phyloP scores from a whole-genome alignment of 2,113 vertebrate species.

The Leuciscus idus region DNA sequence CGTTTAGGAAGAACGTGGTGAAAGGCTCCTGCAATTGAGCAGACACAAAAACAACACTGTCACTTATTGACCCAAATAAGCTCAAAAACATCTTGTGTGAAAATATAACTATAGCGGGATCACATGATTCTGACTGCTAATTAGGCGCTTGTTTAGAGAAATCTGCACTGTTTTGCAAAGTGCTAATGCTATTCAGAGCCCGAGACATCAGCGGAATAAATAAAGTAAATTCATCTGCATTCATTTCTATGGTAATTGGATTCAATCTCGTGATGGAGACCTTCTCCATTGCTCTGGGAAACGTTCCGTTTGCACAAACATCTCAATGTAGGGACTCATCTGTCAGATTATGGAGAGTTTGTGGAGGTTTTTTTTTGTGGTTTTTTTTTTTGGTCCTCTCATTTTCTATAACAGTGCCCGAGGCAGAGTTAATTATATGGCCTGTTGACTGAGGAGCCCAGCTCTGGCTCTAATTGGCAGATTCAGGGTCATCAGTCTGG shows the following conservation, averaged over 20 bases:
- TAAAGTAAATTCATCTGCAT: slow-evolving; percentile 41
- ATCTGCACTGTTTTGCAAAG: slow-evolving; percentile 29
- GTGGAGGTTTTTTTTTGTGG: slow-evolving; percentile 1
- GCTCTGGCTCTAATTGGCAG: slow-evolving; percentile 74
- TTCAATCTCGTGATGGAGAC: slow-evolving; percentile 48
- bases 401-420: slow-evolving; percentile 64
- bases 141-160: slow-evolving; percentile 53
- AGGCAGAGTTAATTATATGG: slow-evolving; percentile 75
- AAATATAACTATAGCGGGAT: not conserved
- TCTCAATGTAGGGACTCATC: slow-evolving; percentile 60
- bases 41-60: slow-evolving; percentile 36
- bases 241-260: slow-evolving; percentile 57
- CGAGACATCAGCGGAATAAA: slow-evolving; percentile 51
- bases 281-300: slow-evolving; percentile 46
- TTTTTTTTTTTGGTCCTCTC: slow-evolving; percentile 53
- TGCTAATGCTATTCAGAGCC: slow-evolving; percentile 45
- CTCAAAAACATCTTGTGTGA: slow-evolving; percentile 30
- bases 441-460: slow-evolving; percentile 62
- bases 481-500: slow-evolving; percentile 66
- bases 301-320: slow-evolving; percentile 55
- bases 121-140: slow-evolving; percentile 48
- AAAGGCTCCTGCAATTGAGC: slow-evolving; percentile 86
- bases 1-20: slow-evolving; percentile 92
- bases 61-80: slow-evolving; percentile 35
- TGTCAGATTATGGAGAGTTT: slow-evolving; percentile 57